These are phyloP conservation scores for Gisinianus flammeolus DNA, from an alignment of 2,888 invertebrate genomes.

Conservation along the genomic window DNA sequence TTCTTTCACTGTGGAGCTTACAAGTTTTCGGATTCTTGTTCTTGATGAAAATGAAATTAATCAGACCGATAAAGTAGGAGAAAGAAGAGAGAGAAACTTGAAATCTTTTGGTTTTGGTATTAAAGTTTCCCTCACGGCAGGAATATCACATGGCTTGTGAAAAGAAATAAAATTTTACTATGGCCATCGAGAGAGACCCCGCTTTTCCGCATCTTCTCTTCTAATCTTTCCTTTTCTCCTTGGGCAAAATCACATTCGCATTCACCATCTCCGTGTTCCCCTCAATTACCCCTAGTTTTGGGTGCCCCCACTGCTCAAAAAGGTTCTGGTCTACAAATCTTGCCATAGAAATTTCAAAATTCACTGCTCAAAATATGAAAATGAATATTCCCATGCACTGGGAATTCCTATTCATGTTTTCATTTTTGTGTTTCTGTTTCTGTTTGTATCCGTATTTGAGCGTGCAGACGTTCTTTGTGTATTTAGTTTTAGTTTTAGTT, in stretches of 20 bases:
- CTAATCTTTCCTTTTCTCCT: neutral
- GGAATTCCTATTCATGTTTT: no score
- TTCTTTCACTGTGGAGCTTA: no score
- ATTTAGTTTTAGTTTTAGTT: no score
- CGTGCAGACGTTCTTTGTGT: no score
- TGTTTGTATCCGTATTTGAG: no score
- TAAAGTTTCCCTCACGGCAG: neutral
- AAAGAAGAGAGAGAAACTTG: neutral
- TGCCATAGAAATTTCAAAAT: no score
- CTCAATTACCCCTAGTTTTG: no score
- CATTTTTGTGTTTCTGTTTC: no score
- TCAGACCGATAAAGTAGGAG: neutral
- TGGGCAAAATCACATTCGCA: neutral
- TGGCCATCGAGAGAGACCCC: neutral
- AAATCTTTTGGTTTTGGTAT: neutral
- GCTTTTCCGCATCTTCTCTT: neutral
- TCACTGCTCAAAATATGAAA: no score
- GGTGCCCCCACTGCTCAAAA: no score
- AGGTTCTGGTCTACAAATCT: no score
- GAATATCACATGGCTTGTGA: neutral
- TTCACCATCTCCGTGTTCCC: neutral
- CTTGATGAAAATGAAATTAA: constrained; percentile 19
- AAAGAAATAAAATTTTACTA: constrained; percentile 9
- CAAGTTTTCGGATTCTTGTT: neutral
- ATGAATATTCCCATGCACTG: no score